Evolutionary conservation across 2,113 vertebrate species (phyloP).

Genomic region (Lamprotornis superbus): DNA sequence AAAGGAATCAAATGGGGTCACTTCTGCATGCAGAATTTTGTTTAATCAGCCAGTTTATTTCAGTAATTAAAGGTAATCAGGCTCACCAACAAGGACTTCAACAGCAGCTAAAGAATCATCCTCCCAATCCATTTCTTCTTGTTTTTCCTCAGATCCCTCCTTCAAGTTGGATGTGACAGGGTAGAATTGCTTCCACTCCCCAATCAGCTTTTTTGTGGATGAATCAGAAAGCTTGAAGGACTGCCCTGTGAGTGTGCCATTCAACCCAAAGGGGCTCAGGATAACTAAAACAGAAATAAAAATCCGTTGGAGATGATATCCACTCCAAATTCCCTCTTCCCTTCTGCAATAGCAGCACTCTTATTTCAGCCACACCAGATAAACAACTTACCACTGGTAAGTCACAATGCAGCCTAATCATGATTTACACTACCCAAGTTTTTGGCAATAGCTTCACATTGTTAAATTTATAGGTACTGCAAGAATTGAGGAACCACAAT

Average conservation of each 20-base stretch:
- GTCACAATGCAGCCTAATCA: neutral
- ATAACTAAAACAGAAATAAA: conserved; percentile 82
- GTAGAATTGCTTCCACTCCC: conserved; percentile 99
- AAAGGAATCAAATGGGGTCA: neutral
- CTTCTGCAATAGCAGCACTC: neutral
- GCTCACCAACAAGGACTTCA: conserved; percentile 96
- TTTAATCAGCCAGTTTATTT: neutral
- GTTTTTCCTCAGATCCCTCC: conserved; percentile 86
- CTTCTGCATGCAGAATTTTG: neutral
- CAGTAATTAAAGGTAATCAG: neutral
- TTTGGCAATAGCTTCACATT: neutral
- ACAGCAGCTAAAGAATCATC: conserved; percentile 97
- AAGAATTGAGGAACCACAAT: neutral
- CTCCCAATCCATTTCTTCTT: conserved; percentile 97
- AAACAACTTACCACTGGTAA: neutral
- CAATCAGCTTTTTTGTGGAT: conserved; percentile 93
- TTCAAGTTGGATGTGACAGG: conserved; percentile 90
- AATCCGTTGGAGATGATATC: neutral
- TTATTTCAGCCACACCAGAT: neutral
- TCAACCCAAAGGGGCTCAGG: conserved; percentile 96
- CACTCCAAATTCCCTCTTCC: neutral
- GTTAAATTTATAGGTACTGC: neutral
- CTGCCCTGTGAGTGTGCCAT: conserved; percentile 95
- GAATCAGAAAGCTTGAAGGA: conserved; percentile 98
- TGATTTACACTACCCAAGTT: neutral